These are phyloP conservation scores for Griposia aprilina DNA, from an alignment of 2,888 invertebrate genomes.

Conservation along the genomic window DNA sequence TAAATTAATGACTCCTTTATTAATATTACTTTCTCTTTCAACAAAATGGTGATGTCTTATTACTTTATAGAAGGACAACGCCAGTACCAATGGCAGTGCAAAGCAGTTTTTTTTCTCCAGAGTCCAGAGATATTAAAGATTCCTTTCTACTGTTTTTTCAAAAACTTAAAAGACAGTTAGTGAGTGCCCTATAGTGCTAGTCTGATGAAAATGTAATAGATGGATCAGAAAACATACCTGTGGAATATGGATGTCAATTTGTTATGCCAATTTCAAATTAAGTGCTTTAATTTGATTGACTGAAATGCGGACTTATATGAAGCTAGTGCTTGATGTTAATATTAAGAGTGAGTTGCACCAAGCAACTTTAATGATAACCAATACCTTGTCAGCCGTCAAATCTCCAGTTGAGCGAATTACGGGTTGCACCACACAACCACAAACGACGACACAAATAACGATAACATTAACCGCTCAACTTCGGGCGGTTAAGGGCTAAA, in stretches of 20 bases:
- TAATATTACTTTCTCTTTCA: background rate
- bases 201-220: background rate
- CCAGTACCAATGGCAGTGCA: background rate
- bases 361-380: too few relatives aligned
- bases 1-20: background rate
- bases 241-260: background rate
- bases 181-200: too few relatives aligned
- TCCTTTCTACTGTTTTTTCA: background rate
- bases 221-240: background rate
- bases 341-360: too few relatives aligned
- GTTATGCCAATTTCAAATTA: background rate
- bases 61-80: background rate
- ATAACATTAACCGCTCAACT: too few relatives aligned
- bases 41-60: background rate
- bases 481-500: too few relatives aligned
- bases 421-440: too few relatives aligned
- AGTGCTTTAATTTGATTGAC: background rate
- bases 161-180: background rate
- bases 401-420: too few relatives aligned
- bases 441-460: too few relatives aligned
- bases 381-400: too few relatives aligned
- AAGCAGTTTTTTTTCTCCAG: background rate
- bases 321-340: too few relatives aligned
- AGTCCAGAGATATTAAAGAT: background rate
- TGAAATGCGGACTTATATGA: too few relatives aligned